Evolutionary conservation across 2,888 invertebrate genomes (phyloP), one percentile per base, ranked within the genome.

Genomic region (Orthonevra nobilis): DNA sequence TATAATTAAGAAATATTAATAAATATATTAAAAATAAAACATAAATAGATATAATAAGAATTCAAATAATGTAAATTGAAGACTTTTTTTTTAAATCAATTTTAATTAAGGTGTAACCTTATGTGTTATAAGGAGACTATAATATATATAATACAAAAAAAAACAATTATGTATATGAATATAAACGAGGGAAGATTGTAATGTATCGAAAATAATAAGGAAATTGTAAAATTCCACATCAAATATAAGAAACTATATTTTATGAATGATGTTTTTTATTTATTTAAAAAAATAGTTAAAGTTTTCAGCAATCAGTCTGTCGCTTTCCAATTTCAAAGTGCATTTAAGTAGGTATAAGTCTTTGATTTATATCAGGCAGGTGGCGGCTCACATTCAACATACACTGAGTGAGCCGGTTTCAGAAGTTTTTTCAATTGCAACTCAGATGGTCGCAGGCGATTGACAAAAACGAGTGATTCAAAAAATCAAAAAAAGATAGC

Each of bases 191-290:
- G 42, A 48, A 15, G 36, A 56, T 12, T 70, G 38, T 77, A 46
- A 64, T 64, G 56, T 64, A 58, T 70, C 10, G 50, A 74, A 30
- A 58, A 58, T 64, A 64, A 58, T 64, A 64, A 64, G 58, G 52
- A 72, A 70, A 52, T 64, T 75, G 70, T 75, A 75, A 58, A 64
- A 75, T 75, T 75, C 54, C 75, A 75, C 32, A 54, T 40, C 36
- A 52, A 72, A 77, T 72, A 72, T 72, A 77, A 60, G 10, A 74
- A 69, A 64, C 44, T 77, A 72, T 77, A 77, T 77, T 77, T 77
- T 77, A 77, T 20, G 58, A 70, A 77, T 9, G 42, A 3, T 0
- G 42, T 30, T 12, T 3, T 26, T 38, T 9, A 26, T 54, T 54
- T 40, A 6, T n/a, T n/a, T n/a, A n/a, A n/a, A n/a, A n/a, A n/a